Percentiles rank a stretch among this genome's conserved stretches.
phyloP scores from a whole-genome alignment of 2,797 vertebrate species.

The Sebastes wilsoni region DNA sequence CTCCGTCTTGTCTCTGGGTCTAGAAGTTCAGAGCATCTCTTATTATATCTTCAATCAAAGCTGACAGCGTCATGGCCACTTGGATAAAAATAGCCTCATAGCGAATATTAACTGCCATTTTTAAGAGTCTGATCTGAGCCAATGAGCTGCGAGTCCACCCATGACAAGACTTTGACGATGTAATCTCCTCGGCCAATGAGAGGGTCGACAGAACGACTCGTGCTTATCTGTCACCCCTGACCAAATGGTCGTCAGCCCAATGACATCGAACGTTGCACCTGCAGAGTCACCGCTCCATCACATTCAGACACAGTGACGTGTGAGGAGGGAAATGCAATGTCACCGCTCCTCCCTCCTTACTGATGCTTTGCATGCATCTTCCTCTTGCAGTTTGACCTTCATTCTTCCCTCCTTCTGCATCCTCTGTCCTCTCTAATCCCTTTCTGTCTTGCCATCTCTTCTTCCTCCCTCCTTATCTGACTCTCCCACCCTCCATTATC shows the following conservation, averaged over 20 bases:
- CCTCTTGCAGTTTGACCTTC: slow-evolving; percentile 48
- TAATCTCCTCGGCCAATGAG: slow-evolving; percentile 43
- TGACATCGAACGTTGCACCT: slow-evolving; percentile 29
- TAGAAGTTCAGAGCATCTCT: slow-evolving; percentile 36
- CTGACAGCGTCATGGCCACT: slow-evolving; percentile 46
- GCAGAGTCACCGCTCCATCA: slow-evolving; percentile 43
- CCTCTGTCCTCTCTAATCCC: slow-evolving; percentile 36
- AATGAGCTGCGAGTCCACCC: slow-evolving; percentile 25
- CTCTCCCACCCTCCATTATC: slow-evolving; percentile 34
- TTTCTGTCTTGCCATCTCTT: slow-evolving; percentile 12
- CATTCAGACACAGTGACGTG: slow-evolving; percentile 7
- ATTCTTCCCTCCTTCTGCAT: slow-evolving; percentile 9
- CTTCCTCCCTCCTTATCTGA: slow-evolving; percentile 36
- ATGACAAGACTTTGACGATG: slow-evolving; percentile 19
- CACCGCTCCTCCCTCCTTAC: slow-evolving; percentile 24
- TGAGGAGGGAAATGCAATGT: slow-evolving; percentile 29
- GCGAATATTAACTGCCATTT: slow-evolving; percentile 49
- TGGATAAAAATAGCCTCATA: slow-evolving; percentile 67
- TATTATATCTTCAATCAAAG: slow-evolving; percentile 56
- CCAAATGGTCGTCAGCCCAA: slow-evolving; percentile 29
- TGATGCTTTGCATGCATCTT: not conserved
- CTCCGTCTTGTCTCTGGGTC: slow-evolving; percentile 23
- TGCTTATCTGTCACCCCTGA: slow-evolving; percentile 8
- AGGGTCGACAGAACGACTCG: not conserved
- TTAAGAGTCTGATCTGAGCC: slow-evolving; percentile 38